Base-by-base conservation (phyloP, 2,888 invertebrate genomes). In the Diplazon laetatorius region DNA sequence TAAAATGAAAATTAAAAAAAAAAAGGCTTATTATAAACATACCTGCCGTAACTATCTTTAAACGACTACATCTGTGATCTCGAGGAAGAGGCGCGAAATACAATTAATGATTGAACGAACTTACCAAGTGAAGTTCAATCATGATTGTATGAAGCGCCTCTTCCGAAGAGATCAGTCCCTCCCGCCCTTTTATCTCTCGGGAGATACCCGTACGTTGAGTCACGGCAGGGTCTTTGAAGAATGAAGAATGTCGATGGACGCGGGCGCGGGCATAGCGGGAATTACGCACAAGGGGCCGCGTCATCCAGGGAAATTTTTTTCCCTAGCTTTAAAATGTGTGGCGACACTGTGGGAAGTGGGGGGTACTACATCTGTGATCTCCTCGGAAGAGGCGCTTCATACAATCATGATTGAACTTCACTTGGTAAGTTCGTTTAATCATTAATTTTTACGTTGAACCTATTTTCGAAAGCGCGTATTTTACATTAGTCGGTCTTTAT, bases 41-140 rank as follows among this genome's bases (percentile, higher is more conserved):
- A 62, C 62, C 62, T 48, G 39, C 63, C 62, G 63, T 60, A 72
- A 42, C 37, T 72, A 55, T 42, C 62, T 72, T 62, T 72, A 42
- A 72, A 62, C 52, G 44, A 52, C 69, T 55, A 69, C 42, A 68
- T 16, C 46, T 69, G 16, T 69, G 44, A 69, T 69, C 69, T 57
- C 69, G 44, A 73, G 65, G 90, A 55, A 59, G 63, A 63, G 63
- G 52, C 46, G 46, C 46, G 18, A 46, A 46, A 46, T 46, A 46
- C 46, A 46, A 46, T 46, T 0, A 46, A 46, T 46, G 46, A 46
- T 46, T 46, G 18, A 46, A 46, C 46, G 46, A 46, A 46, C 46
- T n/a, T n/a, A n/a, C 16, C 39, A 16, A 6, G 30, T 30, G 30
- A 30, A 30, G 30, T 30, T 30, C 30, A 30, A 30, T 30, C 30